Evolutionary conservation across 2,797 vertebrate genomes (phyloP), one percentile per base, ranked within the genome.

Genomic region (Eupleurogrammus muticus): DNA sequence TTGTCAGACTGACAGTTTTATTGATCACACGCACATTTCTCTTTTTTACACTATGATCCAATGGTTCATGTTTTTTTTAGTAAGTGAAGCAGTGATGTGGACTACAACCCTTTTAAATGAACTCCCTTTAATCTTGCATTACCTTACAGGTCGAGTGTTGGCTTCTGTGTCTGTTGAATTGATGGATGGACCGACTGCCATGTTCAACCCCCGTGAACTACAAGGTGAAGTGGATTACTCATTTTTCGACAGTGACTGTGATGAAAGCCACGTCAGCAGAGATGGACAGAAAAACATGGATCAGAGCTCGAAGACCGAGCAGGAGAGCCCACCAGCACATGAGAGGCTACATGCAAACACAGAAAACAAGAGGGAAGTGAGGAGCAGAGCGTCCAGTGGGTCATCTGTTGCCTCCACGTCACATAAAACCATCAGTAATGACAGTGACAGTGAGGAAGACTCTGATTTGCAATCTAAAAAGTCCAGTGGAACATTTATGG

Each of bases 191-290:
- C 72, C 28, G 38, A 20, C 72, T 34, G 65, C 72, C 81, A 98
- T 98, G 97, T 93, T 95, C 76, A 93, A 1, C 12, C 95, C 94
- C 34, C 93, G 92, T 83, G 96, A 97, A 65, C 62, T 95, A 16
- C 95, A 97, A 40, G 95, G 91, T 51, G 97, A 97, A 88, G 97
- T 99, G 60, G 97, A 99, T 87, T 97, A 98, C 80, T 94, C 97
- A 3, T 99, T 99, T 89, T 99, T 98, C 67, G 97, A 99, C 83
- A 98, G 97, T 77, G 97, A 97, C 80, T 87, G 89, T 79, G 96
- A 96, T 57, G 92, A 90, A n/a, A n/a, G 9, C 40, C 51, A 55
- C 12, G 11, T 44, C 49, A 34, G 53, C 28, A 61, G 57, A 62
- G 77, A 84, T 60, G 71, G 40, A 58, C 23, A 19, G 10, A 20